Base-by-base conservation (phyloP, 2,888 invertebrate genomes). In the Nebria salina region DNA sequence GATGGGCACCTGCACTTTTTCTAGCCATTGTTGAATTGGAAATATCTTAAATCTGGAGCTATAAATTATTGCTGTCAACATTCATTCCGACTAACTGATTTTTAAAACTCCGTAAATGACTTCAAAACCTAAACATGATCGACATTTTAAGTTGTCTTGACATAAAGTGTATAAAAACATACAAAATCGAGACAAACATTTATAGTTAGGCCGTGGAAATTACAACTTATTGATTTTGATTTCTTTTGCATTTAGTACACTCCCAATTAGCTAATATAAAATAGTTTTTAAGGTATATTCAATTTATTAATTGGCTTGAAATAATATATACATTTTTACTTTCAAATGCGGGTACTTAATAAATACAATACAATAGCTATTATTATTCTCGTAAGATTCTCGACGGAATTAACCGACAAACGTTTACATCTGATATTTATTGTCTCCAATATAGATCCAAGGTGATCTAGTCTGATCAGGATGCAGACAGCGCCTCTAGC, bases 391-490 rank as follows among this genome's bases (percentile, higher is more conserved):
- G 54, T 13, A 54, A 54, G 8, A 13, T 54, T 11, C 13, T 11
- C 54, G 54, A 11, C 8, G 54, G 13, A 54, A 13, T 54, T 54
- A 11, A 54, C 54, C 54, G 54, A 8, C 54, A 54, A 54, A 54
- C 54, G 20, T 70, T 15, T 70, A 9, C 11, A 70, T 70, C 70
- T 70, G 11, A 26, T 70, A 70, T 70, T 20, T 25, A 70, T 70
- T 70, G 70, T 26, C 54, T 70, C 70, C 70, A 54, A 70, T 70
- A 70, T 26, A 13, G 70, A 70, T 70, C 70, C 70, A 70, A 70
- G 70, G 70, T 70, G 70, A 70, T 26, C 70, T 20, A 34, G 70
- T 70, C 70, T 70, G 70, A 26, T 70, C 70, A 70, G 70, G 70
- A 70, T 70, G 34, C 70, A 70, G 20, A 70, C 54, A 54, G 54